A percentile compares a stretch with the other conserved stretches of the same genome.
Evolutionary conservation across 2,113 vertebrate genomes (phyloP).

Genomic region (Pangasianodon hypophthalmus): DNA sequence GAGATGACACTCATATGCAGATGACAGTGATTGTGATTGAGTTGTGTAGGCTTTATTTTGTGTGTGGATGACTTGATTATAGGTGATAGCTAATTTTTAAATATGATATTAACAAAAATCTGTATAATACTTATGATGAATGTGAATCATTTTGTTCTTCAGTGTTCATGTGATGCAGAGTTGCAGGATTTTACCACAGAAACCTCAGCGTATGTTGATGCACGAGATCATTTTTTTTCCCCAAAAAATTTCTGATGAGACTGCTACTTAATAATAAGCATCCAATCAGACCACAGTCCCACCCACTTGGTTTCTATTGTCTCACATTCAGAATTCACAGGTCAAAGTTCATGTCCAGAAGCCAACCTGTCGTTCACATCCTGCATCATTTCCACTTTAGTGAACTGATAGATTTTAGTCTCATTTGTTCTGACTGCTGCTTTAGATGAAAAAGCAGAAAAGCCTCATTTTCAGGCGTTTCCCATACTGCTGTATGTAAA

Average conservation of each 20-base stretch:
- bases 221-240: too few relatives aligned
- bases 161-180: background rate
- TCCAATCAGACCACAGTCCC: too few relatives aligned
- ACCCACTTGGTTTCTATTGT: too few relatives aligned
- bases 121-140: background rate
- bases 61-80: background rate
- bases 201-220: too few relatives aligned
- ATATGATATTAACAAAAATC: background rate
- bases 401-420: background rate
- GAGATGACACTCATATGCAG: background rate
- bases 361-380: background rate
- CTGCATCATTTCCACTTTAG: too few relatives aligned
- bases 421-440: background rate
- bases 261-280: too few relatives aligned
- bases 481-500: background rate
- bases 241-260: too few relatives aligned
- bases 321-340: too few relatives aligned
- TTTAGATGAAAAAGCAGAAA: background rate
- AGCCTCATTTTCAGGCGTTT: background rate
- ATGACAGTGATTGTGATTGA: background rate
- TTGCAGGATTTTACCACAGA: background rate
- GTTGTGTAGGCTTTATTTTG: background rate
- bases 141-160: background rate
- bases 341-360: too few relatives aligned
- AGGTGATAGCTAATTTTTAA: background rate